Percentiles rank a stretch among this genome's conserved stretches.
phyloP scores from a whole-genome alignment of 30 jellyfish, hydroid and myxozoan genomes.

The Pseudorhiza aurosa region DNA sequence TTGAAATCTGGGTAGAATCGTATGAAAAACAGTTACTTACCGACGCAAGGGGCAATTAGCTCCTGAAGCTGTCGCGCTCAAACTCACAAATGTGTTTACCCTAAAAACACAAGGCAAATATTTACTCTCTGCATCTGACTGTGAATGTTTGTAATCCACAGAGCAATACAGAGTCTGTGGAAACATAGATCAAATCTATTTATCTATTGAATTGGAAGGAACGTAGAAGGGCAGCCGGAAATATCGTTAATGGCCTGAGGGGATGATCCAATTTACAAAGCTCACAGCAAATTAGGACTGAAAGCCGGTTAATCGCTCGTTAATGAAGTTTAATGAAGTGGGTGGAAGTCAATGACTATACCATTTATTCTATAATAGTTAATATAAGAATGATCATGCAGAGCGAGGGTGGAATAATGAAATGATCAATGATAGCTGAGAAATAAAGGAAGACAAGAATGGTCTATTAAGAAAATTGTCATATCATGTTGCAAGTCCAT shows the following conservation, averaged over 20 bases:
- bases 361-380: background rate
- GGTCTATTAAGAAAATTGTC: too few relatives aligned
- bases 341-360: slow-evolving; percentile 7
- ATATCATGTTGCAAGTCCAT: too few relatives aligned
- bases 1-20: too few relatives aligned
- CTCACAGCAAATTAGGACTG: background rate
- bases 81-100: background rate
- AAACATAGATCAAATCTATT: background rate
- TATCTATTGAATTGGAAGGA: background rate
- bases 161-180: background rate
- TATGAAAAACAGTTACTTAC: too few relatives aligned
- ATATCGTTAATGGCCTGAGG: background rate
- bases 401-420: background rate
- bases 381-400: slow-evolving; percentile 14
- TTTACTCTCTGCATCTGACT: background rate
- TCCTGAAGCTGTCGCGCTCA: background rate
- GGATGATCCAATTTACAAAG: slow-evolving; percentile 9
- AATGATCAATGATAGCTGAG: background rate
- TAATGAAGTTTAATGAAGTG: slow-evolving; percentile 18
- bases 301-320: background rate
- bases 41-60: too few relatives aligned
- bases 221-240: slow-evolving; percentile 18
- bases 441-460: too few relatives aligned
- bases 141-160: background rate
- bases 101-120: background rate